A percentile compares a stretch with the other conserved stretches of the same genome.
These are phyloP conservation scores for Dexiosoma caninum DNA, from an alignment of 2,888 invertebrate species.

Conservation along the genomic window DNA sequence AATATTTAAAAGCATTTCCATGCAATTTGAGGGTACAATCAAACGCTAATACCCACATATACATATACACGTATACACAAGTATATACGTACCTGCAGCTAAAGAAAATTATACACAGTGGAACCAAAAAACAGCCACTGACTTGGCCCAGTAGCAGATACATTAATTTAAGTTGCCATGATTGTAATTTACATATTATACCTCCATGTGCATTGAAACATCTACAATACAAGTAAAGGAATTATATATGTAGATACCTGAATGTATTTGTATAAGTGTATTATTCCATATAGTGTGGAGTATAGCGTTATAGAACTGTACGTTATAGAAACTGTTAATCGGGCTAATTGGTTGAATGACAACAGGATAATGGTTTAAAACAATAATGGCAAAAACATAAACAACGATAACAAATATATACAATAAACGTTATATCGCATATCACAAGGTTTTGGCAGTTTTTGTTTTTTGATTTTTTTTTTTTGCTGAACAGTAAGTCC, in stretches of 20 bases:
- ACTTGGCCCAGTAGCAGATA: background rate
- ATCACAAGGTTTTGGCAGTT: background rate
- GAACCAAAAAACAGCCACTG: background rate
- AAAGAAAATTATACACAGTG: too few relatives aligned
- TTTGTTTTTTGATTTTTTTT: background rate
- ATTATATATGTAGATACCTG: background rate
- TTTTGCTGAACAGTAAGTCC: background rate
- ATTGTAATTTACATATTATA: conserved; percentile 10
- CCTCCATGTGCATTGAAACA: background rate
- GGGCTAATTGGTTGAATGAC: conserved; percentile 74
- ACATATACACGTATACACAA: background rate
- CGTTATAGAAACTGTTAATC: conserved; percentile 70
- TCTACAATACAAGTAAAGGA: background rate
- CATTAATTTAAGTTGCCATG: background rate
- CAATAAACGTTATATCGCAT: conserved; percentile 16
- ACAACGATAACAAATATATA: conserved; percentile 6
- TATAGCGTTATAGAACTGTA: too few relatives aligned
- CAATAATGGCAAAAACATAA: conserved; percentile 57
- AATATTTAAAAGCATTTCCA: conserved; percentile 64
- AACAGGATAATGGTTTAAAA: conserved; percentile 65
- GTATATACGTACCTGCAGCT: background rate
- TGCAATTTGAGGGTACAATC: conserved; percentile 40
- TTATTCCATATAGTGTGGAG: background rate
- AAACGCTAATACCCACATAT: background rate
- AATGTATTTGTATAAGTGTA: background rate